Evolutionary conservation across 2,113 vertebrate genomes (phyloP).

Genomic region (Aspiorhynchus laticeps): DNA sequence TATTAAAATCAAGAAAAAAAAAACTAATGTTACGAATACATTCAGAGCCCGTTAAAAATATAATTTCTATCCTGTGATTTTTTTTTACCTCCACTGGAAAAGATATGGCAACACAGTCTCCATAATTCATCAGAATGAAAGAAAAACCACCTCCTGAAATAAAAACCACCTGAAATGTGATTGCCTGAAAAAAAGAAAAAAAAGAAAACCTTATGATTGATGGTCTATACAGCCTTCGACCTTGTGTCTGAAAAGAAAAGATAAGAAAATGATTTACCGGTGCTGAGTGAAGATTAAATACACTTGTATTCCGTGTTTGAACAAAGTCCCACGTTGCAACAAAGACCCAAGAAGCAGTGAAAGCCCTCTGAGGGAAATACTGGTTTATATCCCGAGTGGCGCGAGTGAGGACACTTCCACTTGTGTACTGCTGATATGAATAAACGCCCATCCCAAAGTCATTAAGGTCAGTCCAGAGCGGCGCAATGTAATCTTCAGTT

Average conservation of each 20-base stretch:
- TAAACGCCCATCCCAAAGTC: constrained; percentile 19
- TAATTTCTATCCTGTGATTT: neutral
- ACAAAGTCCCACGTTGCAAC: constrained; percentile 66
- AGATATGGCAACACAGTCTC: neutral
- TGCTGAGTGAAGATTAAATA: neutral
- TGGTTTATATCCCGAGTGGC: constrained; percentile 50
- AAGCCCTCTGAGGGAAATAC: constrained; percentile 20
- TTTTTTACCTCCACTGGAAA: constrained; percentile 31
- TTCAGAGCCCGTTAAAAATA: neutral
- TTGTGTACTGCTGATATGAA: constrained; percentile 48
- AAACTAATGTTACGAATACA: neutral
- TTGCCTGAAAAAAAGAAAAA: neutral
- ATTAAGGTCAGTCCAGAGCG: constrained; percentile 58
- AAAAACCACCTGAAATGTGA: constrained; percentile 57
- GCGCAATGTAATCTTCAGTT: constrained; percentile 34
- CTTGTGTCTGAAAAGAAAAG: neutral
- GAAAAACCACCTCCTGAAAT: constrained; percentile 46
- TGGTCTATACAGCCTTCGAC: neutral
- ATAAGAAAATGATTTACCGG: neutral
- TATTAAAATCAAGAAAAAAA: neutral
- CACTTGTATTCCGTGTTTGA: constrained; percentile 33
- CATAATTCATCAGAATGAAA: constrained; percentile 61
- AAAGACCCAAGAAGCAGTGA: constrained; percentile 50
- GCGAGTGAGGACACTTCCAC: rapidly evolving
- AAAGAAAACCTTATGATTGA: neutral